Base-by-base conservation (phyloP, 2,888 invertebrate species). In the Dioctria rufipes region DNA sequence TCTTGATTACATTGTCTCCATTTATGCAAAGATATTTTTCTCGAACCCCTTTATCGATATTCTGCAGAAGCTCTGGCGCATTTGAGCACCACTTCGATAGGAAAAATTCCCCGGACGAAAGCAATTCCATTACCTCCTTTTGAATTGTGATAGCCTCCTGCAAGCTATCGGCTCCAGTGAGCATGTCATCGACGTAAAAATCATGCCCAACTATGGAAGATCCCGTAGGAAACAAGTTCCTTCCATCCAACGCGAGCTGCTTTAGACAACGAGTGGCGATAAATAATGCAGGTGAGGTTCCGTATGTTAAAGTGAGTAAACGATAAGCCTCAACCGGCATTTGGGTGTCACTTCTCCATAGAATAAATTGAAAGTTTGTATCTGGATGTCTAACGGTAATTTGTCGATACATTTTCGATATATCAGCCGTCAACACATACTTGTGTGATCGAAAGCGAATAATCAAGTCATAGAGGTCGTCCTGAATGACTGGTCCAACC, bases 371-470 rank as follows among this genome's bases (percentile, higher is more conserved):
- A 4, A 85, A 81, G n/a, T 83, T 69, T 5, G 81, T 51, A 71
- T 87, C 84, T 1, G 83, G 71, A 4, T 82, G 61, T 3, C 73
- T 11, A 3, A 86, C 83, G 5, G 78, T 80, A 4, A 86, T 81
- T 81, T 85, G 84, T 0, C 86, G 75, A 66, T 86, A 87, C 86
- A 87, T 87, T 81, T 25, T 25, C 25, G 25, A 25, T 25, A 25
- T 25, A 25, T 25, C 2, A 25, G 25, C 25, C 25, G 25, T 25
- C 25, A 25, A 25, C 25, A 25, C 25, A 25, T 25, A 25, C 25
- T 25, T 25, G 25, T 25, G 25, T 40, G 6, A 49, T 51, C 86
- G 69, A 84, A 86, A 86, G 5, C 84, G 78, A 80, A 85, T 81
- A 4, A 86, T 67, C 5, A 86, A 75, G 40, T 84, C 83, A 42